Percentiles rank a stretch among this genome's conserved stretches.
Evolutionary conservation across 1,140 invertebrate genomes (phyloP).

Genomic region (Dendrolimus punctatus): DNA sequence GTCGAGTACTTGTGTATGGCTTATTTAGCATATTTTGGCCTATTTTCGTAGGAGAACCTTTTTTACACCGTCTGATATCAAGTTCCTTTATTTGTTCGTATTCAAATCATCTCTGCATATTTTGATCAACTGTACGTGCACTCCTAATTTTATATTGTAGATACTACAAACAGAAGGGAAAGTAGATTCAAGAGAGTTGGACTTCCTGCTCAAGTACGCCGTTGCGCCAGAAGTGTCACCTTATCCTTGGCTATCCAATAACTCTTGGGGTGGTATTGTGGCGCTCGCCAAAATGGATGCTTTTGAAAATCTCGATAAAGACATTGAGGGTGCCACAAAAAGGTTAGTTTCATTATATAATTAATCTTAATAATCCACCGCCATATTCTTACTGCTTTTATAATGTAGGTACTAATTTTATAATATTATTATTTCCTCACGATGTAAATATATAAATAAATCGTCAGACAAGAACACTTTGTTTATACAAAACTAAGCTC

Average conservation of each 20-base stretch:
- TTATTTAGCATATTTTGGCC: too few species aligned
- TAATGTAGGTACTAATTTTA: too few species aligned
- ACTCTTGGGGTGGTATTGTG: conserved; percentile 91
- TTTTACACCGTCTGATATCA: too few species aligned
- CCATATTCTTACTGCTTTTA: too few species aligned
- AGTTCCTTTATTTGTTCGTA: too few species aligned
- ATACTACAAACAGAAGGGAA: conserved; percentile 77
- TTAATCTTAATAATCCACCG: neutral
- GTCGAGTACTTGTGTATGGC: too few species aligned
- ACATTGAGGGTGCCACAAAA: conserved; percentile 93
- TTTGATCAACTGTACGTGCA: neutral
- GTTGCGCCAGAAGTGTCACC: conserved; percentile 79
- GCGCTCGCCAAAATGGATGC: conserved; percentile 84
- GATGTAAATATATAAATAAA: too few species aligned
- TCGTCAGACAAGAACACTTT: too few species aligned
- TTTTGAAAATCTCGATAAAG: conserved; percentile 91
- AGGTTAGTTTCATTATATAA: conserved; percentile 28
- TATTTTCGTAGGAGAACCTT: too few species aligned
- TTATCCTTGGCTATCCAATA: conserved; percentile 88
- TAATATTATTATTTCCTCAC: too few species aligned
- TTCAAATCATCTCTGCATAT: too few species aligned
- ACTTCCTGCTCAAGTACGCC: conserved; percentile 90
- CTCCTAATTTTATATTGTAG: conserved; percentile 43
- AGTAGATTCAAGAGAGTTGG: conserved; percentile 86
- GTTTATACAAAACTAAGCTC: too few species aligned